phyloP scores from a whole-genome alignment of 1,140 invertebrate species.

The Nomia melanderi region DNA sequence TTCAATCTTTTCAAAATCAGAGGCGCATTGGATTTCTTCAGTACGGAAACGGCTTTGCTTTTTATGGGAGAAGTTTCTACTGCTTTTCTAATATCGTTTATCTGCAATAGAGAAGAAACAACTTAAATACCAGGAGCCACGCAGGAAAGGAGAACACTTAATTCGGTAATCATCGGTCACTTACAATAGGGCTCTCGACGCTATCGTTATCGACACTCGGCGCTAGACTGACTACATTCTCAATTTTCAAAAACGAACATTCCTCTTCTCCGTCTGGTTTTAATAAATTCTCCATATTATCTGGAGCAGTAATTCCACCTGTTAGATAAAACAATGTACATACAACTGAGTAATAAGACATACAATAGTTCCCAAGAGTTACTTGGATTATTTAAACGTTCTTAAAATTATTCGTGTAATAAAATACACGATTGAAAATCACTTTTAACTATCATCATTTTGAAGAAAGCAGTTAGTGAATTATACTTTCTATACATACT shows the following conservation, averaged over 20 bases:
- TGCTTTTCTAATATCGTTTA: constrained; percentile 71
- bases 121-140: not conserved
- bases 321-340: constrained; percentile 5
- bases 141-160: not conserved
- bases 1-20: constrained; percentile 72
- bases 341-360: not conserved
- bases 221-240: constrained; percentile 77
- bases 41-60: constrained; percentile 60
- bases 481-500: constrained; percentile 14
- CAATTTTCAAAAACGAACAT: constrained; percentile 74
- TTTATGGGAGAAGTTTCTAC: constrained; percentile 68
- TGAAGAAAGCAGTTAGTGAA: not conserved
- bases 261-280: constrained; percentile 57
- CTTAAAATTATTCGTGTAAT: too few relatives aligned
- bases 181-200: constrained; percentile 59
- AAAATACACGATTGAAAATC: too few relatives aligned
- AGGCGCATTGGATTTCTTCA: constrained; percentile 68
- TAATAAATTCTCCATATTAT: constrained; percentile 5
- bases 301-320: constrained; percentile 24
- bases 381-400: too few relatives aligned
- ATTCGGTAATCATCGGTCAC: constrained; percentile 10
- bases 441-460: constrained; percentile 8
- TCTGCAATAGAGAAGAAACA: constrained; percentile 60
- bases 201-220: constrained; percentile 41
- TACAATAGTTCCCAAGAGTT: too few relatives aligned